These are phyloP conservation scores for Xiphias gladius DNA, from an alignment of 2,113 vertebrate species.

Conservation along the genomic window DNA sequence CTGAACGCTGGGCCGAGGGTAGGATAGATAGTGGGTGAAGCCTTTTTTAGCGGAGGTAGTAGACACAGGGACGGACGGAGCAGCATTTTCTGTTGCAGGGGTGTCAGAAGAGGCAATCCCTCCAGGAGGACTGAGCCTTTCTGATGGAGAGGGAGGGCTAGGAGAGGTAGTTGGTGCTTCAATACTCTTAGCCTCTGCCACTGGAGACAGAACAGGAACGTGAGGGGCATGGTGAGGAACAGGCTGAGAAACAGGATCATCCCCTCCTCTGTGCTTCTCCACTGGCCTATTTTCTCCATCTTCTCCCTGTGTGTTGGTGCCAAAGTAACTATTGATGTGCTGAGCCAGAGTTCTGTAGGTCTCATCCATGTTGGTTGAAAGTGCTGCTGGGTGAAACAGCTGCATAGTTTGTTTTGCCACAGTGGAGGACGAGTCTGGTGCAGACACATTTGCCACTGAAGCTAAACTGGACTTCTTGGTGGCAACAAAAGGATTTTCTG, in stretches of 20 bases:
- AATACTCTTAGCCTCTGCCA: slow-evolving; percentile 58
- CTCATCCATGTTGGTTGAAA: slow-evolving; percentile 92
- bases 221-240: not conserved
- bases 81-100: slow-evolving; percentile 14
- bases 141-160: not conserved
- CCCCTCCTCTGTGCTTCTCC: slow-evolving; percentile 53
- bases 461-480: slow-evolving; percentile 53
- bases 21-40: slow-evolving; percentile 91
- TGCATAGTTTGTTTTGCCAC: slow-evolving; percentile 78
- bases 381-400: slow-evolving; percentile 86
- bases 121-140: slow-evolving; percentile 18
- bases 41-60: slow-evolving; percentile 87
- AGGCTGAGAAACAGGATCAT: slow-evolving; percentile 10
- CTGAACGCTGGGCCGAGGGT: slow-evolving; percentile 92
- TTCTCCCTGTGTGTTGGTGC: slow-evolving; percentile 69
- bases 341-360: slow-evolving; percentile 89
- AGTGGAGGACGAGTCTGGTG: slow-evolving; percentile 18
- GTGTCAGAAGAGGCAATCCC: slow-evolving; percentile 9
- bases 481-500: slow-evolving; percentile 65
- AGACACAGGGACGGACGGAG: slow-evolving; percentile 35
- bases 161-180: slow-evolving; percentile 34
- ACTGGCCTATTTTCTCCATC: slow-evolving; percentile 51
- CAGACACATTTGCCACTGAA: slow-evolving; percentile 2
- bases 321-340: slow-evolving; percentile 94
- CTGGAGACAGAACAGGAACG: slow-evolving; percentile 60